Base-by-base conservation (phyloP, 2,113 vertebrate species). In the Craseonycteris thonglongyai region DNA sequence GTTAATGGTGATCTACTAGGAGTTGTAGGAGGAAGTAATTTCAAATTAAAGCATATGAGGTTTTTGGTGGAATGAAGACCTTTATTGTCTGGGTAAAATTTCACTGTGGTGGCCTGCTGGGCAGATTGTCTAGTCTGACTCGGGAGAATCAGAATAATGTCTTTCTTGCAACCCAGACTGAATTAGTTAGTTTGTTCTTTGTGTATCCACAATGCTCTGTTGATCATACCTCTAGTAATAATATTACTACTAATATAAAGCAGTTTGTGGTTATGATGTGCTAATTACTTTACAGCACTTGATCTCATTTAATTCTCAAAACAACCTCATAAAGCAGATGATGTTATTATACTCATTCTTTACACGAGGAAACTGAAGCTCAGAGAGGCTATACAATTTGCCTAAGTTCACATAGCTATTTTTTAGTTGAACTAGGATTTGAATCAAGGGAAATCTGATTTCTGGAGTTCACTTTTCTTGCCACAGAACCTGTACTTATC, bases 21-120 rank as follows among this genome's bases (percentile, higher is more conserved):
- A 89, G 47, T 81, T 8, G 15, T 42, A 91, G 58, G 21, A 84
- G 45, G 59, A 91, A 76, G 81, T 68, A n/a, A 19, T 93, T 93
- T 94, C 66, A 84, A 38, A 66, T 93, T 26, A 85, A 81, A 90
- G 6, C 56, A 45, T 72, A 11, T 84, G 26, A 91, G 19, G 28
- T 54, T 97, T 90, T 90, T 95, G 51, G 42, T 72, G 47, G 42
- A 61, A 38, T 61, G 68, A 81, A 96, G 59, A 80, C 63, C 58
- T 93, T 76, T 66, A 59, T 87, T 66, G 33, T 94, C 81, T 58
- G 85, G 24, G 33, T 83, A 45, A 87, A 71, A 40, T 71, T 85
- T 88, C 40, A 76, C 59, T 76, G 40, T 66, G 69, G 24, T 90
- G 61, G 59, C 49, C 51, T 88, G 58, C 38, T 84, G 86, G 69